Conservation (phyloP, 2,113 vertebrate genomes). For the Stomatorhinus ivindoensis region DNA sequence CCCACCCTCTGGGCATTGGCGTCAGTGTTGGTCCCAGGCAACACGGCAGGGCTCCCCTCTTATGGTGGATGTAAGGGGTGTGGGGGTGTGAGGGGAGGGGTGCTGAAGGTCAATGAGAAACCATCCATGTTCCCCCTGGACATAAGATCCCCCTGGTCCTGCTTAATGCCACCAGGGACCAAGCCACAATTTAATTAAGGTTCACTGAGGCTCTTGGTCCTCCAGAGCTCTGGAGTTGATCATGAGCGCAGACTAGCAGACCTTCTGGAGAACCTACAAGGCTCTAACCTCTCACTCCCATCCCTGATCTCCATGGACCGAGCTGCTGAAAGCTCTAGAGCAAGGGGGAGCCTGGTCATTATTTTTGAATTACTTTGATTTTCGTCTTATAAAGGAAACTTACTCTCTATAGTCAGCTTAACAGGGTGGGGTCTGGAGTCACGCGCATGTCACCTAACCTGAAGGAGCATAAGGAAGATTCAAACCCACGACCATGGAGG, state of each 20-base stretch:
- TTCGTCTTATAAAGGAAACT: no score
- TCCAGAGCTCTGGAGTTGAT: not conserved
- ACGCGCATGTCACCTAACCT: no score
- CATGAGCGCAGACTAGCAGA: not conserved
- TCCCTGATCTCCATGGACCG: not conserved
- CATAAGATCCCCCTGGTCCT: not conserved
- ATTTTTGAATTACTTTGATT: not conserved
- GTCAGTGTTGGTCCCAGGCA: not conserved
- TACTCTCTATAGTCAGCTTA: no score
- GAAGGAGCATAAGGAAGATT: no score
- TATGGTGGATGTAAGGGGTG: not conserved
- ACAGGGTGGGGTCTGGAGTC: no score
- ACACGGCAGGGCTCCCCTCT: not conserved
- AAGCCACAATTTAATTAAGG: constrained; percentile 19
- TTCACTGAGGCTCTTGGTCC: not conserved
- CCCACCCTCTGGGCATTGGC: not conserved
- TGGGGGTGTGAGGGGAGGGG: not conserved
- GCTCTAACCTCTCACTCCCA: not conserved
- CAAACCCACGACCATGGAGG: no score
- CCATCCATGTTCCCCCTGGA: not conserved
- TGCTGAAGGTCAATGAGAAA: not conserved
- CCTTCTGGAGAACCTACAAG: not conserved
- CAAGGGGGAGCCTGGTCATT: not conserved
- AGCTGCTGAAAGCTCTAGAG: not conserved
- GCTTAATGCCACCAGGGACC: not conserved